phyloP scores from a whole-genome alignment of 2,888 invertebrate species.

The Nemapogon koenigi region DNA sequence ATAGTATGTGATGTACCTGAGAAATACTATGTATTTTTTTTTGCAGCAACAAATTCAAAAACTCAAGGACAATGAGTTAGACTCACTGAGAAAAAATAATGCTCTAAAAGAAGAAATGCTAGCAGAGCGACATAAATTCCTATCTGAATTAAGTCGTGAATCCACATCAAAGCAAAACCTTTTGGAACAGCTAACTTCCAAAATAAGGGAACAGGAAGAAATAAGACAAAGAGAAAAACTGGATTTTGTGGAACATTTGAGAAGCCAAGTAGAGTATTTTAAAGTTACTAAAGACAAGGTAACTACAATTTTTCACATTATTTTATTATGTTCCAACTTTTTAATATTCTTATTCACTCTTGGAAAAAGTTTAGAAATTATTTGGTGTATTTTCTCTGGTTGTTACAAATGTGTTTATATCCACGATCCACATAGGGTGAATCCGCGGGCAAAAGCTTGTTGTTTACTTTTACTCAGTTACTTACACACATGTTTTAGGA shows the following conservation, averaged over 20 bases:
- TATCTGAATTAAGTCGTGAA: conserved; percentile 49
- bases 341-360: too few species aligned
- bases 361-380: too few species aligned
- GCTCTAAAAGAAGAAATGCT: conserved; percentile 47
- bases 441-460: too few species aligned
- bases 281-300: conserved; percentile 52
- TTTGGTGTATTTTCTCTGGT: too few species aligned
- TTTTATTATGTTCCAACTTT: too few species aligned
- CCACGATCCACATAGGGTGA: too few species aligned
- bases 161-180: conserved; percentile 58
- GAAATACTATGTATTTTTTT: too few species aligned
- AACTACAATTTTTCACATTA: too few species aligned
- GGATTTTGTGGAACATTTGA: conserved; percentile 38
- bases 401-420: too few species aligned
- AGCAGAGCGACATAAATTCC: conserved; percentile 57
- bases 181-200: conserved; percentile 49
- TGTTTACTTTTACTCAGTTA: too few species aligned
- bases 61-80: conserved; percentile 42
- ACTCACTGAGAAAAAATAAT: conserved; percentile 50
- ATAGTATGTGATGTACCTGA: too few species aligned
- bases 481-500: conserved; percentile 4
- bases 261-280: conserved; percentile 41
- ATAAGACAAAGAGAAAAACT: conserved; percentile 45
- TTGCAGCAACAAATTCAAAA: conserved; percentile 42
- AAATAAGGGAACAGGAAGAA: conserved; percentile 54